Base-by-base conservation (phyloP, 2,113 vertebrate genomes). In the Daphoenositta chrysoptera region DNA sequence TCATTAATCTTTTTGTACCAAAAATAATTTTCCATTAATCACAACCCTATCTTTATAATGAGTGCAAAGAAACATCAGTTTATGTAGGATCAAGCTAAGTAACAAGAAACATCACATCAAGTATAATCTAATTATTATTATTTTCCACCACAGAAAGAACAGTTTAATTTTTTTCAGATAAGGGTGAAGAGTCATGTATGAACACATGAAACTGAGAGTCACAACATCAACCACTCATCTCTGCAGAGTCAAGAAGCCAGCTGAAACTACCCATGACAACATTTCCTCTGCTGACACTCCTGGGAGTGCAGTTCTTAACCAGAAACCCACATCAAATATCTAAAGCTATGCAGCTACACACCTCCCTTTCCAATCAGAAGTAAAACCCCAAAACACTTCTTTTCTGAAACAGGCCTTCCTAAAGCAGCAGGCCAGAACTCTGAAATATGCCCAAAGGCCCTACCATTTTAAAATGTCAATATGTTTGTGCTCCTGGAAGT, bases 381-480 rank as follows among this genome's bases (percentile, higher is more conserved):
- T 39, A 70, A 92, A 95, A 70, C 1, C 28, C 26, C 15, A 30
- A 72, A 95, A 51, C 15, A 2, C 13, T 83, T 77, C 16, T 83
- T 88, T 86, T 93, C 56, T 42, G 35, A 53, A 87, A 33, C 13
- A 80, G 21, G 6, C 10, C 33, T 86, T 94, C 50, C 47, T 66
- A 66, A 91, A 90, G 40, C 47, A 87, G 22, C 4, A 2, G 28
- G 7, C 45, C 42, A 92, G 83, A 92, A 47, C 54, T 81, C 86
- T 80, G 71, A 87, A 92, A 92, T 88, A 86, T n/a, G 68, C 72
- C 73, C 83, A 91, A 66, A 91, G 73, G 87, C 83, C 73, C 57
- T 89, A 94, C 44, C 65, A 87, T 92, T 96, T 94, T 12, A 63
- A 96, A 96, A 93, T 87, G 77, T 89, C 89, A 79, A 76, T 92